A percentile compares a stretch with the other conserved stretches of the same genome.
These are phyloP conservation scores for Chrysolina haemoptera DNA, from an alignment of 2,888 invertebrate species.

Conservation along the genomic window DNA sequence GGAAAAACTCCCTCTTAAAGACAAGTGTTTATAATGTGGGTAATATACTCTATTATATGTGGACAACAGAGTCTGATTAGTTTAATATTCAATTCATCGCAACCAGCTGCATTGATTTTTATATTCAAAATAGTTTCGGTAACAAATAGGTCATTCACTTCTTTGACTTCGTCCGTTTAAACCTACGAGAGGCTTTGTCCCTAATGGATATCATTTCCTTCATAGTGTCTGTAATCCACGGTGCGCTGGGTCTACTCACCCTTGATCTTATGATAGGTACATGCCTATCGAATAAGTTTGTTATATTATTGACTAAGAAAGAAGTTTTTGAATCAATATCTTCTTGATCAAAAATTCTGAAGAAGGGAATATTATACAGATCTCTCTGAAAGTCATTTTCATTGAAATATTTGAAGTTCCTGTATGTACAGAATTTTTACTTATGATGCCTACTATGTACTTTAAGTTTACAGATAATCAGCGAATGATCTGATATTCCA, in stretches of 20 bases:
- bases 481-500: no score
- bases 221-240: neutral
- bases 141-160: no score
- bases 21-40: conserved; percentile 20
- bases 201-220: no score
- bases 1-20: neutral
- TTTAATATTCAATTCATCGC: conserved; percentile 24
- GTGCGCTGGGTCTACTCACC: neutral
- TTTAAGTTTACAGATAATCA: no score
- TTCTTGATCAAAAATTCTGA: neutral
- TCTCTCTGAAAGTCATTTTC: neutral
- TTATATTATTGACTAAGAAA: neutral
- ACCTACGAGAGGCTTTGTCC: no score
- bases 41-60: conserved; percentile 13
- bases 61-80: no score
- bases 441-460: no score
- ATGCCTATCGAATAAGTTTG: neutral
- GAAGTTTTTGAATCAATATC: neutral
- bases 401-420: neutral
- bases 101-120: conserved; percentile 20
- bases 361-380: neutral
- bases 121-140: neutral
- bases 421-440: no score
- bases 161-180: no score
- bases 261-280: neutral